Conservation (phyloP, 2,888 invertebrate genomes). For the Doris montereyensis region DNA sequence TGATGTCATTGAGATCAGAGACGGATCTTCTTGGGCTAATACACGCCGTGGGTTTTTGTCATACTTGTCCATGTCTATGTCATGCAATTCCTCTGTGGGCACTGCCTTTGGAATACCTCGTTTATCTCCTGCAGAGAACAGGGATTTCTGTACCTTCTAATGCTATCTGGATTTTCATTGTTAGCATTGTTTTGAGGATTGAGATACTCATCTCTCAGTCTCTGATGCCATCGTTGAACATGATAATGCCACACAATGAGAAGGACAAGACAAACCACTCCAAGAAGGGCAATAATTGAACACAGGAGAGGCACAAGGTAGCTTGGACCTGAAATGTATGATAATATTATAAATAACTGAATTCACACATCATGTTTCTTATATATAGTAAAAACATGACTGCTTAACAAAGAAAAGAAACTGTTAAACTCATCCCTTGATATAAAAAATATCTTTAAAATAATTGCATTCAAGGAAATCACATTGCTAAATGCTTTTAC, state of each 20-base stretch:
- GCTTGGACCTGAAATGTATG: conserved; percentile 50
- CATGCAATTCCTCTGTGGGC: conserved; percentile 77
- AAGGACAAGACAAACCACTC: conserved; percentile 63
- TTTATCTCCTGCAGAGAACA: conserved; percentile 78
- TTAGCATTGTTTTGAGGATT: conserved; percentile 83
- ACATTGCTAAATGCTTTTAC: too few species aligned
- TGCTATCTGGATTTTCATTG: conserved; percentile 94
- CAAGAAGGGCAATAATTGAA: conserved; percentile 63
- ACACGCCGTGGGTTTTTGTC: conserved; percentile 62
- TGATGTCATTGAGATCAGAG: conserved; percentile 58
- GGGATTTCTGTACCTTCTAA: conserved; percentile 85
- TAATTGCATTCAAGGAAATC: too few species aligned
- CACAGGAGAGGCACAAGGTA: conserved; percentile 66
- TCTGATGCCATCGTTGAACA: conserved; percentile 74
- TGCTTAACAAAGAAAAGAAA: too few species aligned
- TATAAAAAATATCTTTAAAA: too few species aligned
- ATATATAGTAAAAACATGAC: too few species aligned
- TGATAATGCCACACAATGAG: conserved; percentile 75
- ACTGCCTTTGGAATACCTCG: conserved; percentile 66
- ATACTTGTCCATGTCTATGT: conserved; percentile 70
- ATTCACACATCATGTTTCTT: too few species aligned
- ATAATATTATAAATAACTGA: too few species aligned
- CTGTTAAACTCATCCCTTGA: too few species aligned
- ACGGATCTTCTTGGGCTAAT: conserved; percentile 51
- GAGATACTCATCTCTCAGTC: conserved; percentile 71